Evolutionary conservation across 2,113 vertebrate species (phyloP).

Genomic region (Aegithalos caudatus): DNA sequence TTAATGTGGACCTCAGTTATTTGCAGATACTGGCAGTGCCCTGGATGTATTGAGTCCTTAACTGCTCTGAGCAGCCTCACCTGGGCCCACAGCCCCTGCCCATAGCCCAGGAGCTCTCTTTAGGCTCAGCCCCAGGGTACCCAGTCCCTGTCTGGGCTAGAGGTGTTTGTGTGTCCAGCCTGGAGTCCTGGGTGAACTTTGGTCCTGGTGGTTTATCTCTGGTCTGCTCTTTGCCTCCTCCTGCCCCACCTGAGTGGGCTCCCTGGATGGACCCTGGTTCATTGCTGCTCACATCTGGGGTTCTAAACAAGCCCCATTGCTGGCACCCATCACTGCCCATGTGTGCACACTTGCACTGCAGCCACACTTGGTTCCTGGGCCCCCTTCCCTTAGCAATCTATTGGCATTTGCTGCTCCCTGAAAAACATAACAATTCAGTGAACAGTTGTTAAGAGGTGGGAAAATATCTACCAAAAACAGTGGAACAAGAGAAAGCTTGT

Average conservation of each 20-base stretch:
- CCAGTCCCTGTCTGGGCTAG: accelerated
- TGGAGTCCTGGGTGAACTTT: too few species aligned
- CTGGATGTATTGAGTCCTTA: not conserved
- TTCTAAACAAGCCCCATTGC: accelerated
- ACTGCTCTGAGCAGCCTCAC: not conserved
- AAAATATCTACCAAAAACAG: not conserved
- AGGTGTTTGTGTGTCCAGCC: not conserved
- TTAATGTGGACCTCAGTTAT: not conserved
- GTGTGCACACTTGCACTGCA: too few species aligned
- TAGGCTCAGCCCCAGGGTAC: not conserved
- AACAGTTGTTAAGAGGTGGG: not conserved
- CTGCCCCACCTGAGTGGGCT: not conserved
- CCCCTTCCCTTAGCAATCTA: not conserved
- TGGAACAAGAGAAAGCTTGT: not conserved
- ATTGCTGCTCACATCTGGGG: not conserved
- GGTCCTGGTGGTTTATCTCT: not conserved
- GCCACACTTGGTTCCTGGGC: not conserved
- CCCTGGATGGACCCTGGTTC: not conserved
- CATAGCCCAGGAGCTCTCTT: not conserved
- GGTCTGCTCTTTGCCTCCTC: not conserved
- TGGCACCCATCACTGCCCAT: not conserved
- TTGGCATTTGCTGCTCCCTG: not conserved
- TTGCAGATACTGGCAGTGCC: not conserved
- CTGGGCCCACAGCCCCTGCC: not conserved
- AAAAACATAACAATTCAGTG: not conserved